Conservation (phyloP, 2,113 vertebrate genomes). For the Laticauda laticaudata region DNA sequence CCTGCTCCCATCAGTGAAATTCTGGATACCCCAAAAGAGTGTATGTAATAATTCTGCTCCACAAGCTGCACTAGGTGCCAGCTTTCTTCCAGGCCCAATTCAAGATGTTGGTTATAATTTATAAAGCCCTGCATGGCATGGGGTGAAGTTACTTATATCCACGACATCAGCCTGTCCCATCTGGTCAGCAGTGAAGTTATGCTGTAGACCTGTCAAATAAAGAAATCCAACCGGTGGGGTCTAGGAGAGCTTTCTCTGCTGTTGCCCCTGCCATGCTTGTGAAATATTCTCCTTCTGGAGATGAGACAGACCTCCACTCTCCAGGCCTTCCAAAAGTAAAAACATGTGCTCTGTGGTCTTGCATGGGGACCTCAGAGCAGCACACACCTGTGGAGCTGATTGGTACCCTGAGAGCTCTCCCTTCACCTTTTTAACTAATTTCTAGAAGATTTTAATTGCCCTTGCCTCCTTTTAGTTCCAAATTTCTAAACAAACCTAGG, state of each 20-base stretch:
- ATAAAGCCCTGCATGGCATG: not conserved
- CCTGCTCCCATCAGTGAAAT: not conserved
- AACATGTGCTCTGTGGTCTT: not conserved
- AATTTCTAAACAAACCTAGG: not conserved
- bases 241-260: not conserved
- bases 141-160: not conserved
- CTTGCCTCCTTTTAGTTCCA: not conserved
- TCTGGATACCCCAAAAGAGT: not conserved
- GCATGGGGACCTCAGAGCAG: not conserved
- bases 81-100: not conserved
- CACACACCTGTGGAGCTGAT: too few relatives aligned
- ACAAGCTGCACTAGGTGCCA: not conserved
- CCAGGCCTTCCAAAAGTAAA: not conserved
- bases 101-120: not conserved
- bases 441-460: not conserved
- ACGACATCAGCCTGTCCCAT: not conserved
- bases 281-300: not conserved
- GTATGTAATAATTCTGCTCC: not conserved
- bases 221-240: not conserved
- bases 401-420: not conserved
- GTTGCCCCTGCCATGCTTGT: not conserved
- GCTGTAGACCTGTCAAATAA: not conserved
- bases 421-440: not conserved
- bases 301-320: too few relatives aligned
- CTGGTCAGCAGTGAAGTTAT: not conserved